A percentile compares a stretch with the other conserved stretches of the same genome.
phyloP scores from a whole-genome alignment of 2,888 invertebrate species.

The Hetaerina titia region DNA sequence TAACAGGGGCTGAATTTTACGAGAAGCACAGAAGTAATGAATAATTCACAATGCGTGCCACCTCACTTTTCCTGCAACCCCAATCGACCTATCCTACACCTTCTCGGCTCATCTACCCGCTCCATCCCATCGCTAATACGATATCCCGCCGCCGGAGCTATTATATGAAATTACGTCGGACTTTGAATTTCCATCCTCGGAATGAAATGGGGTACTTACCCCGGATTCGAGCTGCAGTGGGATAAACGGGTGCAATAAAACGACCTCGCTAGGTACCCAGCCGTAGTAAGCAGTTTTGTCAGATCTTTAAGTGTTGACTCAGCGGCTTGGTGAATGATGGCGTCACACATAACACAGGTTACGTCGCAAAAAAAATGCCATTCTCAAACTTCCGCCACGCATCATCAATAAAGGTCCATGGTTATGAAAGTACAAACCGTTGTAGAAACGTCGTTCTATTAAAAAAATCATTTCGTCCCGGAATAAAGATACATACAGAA shows the following conservation, averaged over 20 bases:
- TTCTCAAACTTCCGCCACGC: no score
- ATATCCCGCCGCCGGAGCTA: background rate
- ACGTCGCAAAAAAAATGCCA: no score
- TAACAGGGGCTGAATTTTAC: background rate
- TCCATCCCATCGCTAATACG: background rate
- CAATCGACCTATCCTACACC: background rate
- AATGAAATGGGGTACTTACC: constrained; percentile 29
- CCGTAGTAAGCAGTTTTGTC: background rate
- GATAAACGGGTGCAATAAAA: background rate
- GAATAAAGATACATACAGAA: no score
- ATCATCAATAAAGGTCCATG: no score
- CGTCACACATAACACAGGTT: no score
- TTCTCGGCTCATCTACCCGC: background rate
- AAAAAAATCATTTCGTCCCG: no score
- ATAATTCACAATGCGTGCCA: constrained; percentile 16
- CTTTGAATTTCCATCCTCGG: constrained; percentile 12
- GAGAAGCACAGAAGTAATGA: background rate
- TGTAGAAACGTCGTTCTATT: no score
- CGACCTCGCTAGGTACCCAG: background rate
- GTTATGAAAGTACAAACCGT: no score
- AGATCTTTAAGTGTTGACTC: background rate
- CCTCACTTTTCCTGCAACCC: background rate
- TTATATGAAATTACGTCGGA: constrained; percentile 23
- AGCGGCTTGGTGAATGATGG: background rate
- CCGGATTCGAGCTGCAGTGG: constrained; percentile 2